A percentile compares a stretch with the other conserved stretches of the same genome.
These are phyloP conservation scores for Erpobdella octoculata DNA, from an alignment of 2,888 invertebrate species.

Conservation along the genomic window DNA sequence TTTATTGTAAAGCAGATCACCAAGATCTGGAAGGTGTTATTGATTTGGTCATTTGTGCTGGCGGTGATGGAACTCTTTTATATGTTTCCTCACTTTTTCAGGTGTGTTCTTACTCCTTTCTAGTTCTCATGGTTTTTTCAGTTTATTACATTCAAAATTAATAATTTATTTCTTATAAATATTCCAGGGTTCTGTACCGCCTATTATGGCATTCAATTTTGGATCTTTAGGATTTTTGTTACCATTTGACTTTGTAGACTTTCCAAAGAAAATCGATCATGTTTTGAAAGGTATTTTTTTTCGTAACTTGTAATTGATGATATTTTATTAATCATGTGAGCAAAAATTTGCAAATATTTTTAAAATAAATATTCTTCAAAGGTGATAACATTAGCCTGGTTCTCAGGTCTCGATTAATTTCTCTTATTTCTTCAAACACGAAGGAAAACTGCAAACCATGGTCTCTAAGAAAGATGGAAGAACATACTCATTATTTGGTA, in stretches of 20 bases:
- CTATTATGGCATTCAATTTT: constrained; percentile 94
- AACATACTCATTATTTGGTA: constrained; percentile 10
- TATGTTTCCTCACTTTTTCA: constrained; percentile 88
- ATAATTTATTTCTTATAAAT: constrained; percentile 43
- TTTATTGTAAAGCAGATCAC: constrained; percentile 55
- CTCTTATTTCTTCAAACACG: neutral
- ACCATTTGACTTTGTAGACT: constrained; percentile 71
- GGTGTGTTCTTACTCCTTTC: constrained; percentile 44
- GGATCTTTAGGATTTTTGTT: constrained; percentile 91
- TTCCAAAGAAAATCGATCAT: constrained; percentile 84
- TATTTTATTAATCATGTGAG: neutral
- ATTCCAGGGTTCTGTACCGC: constrained; percentile 80
- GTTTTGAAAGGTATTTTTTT: constrained; percentile 71
- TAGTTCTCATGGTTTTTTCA: neutral
- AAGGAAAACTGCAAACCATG: constrained; percentile 2
- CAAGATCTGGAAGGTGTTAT: constrained; percentile 92
- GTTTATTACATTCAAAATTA: neutral
- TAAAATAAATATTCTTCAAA: neutral
- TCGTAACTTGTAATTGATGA: too few relatives aligned
- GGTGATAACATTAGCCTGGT: constrained; percentile 17
- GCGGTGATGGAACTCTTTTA: constrained; percentile 90
- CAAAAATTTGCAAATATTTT: neutral
- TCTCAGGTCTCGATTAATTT: constrained; percentile 13
- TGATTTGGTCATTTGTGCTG: constrained; percentile 90
- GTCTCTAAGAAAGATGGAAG: constrained; percentile 11